Conservation (phyloP, 2,113 vertebrate species). For the Ptychochromis oligacanthus region DNA sequence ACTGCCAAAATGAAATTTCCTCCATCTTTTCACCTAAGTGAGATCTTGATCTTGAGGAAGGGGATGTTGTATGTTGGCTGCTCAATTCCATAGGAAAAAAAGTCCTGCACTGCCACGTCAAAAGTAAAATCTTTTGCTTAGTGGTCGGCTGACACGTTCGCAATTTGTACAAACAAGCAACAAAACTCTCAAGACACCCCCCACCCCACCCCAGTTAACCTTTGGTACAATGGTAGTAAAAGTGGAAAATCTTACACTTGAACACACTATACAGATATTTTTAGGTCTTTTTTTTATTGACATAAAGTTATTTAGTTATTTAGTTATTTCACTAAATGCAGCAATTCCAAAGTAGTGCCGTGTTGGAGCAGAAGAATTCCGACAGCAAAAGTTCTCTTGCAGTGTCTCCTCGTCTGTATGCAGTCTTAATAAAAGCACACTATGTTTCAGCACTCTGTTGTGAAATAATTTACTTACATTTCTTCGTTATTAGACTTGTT, state of each 20-base stretch:
- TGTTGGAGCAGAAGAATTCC: neutral
- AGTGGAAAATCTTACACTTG: neutral
- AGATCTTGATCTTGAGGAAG: neutral
- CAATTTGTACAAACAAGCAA: slow-evolving; percentile 1
- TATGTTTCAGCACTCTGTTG: neutral
- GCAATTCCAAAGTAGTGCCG: neutral
- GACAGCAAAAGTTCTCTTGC: neutral
- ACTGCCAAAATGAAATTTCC: neutral
- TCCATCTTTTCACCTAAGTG: neutral
- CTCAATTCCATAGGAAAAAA: neutral
- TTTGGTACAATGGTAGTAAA: neutral
- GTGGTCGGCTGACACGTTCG: neutral
- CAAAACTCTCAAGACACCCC: neutral
- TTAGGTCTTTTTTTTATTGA: neutral
- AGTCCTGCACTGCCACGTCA: too few relatives aligned
- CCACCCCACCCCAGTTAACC: neutral
- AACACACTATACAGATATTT: neutral
- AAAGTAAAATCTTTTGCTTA: neutral
- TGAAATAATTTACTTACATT: slow-evolving; percentile 24
- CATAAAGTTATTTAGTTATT: too few relatives aligned
- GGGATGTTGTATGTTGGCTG: neutral
- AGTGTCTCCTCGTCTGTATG: neutral
- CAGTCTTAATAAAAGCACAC: neutral
- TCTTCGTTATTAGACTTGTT: slow-evolving; percentile 11
- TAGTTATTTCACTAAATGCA: neutral